These are phyloP conservation scores for Manis crassicaudata DNA, from an alignment of 2,797 vertebrate species.

Conservation along the genomic window DNA sequence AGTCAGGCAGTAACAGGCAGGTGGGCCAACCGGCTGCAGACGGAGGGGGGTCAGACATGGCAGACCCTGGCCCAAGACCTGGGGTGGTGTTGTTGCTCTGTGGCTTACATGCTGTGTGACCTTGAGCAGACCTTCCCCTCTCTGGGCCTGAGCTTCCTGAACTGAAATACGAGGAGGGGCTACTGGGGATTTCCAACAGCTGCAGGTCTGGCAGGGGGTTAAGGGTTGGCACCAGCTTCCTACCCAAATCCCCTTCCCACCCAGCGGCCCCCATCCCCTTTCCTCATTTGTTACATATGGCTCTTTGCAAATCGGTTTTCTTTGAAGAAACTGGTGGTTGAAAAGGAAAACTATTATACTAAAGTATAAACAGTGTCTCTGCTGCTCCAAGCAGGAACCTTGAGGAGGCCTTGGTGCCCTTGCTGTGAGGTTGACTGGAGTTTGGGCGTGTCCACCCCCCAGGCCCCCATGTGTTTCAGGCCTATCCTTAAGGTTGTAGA, in stretches of 20 bases:
- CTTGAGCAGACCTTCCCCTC: neutral
- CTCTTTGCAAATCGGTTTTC: neutral
- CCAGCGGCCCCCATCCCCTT: fast-evolving
- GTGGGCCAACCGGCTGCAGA: neutral
- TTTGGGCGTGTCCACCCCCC: neutral
- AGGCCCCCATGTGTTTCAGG: neutral
- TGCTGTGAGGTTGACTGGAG: neutral
- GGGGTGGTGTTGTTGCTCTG: neutral
- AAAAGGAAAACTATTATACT: neutral
- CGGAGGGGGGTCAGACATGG: neutral
- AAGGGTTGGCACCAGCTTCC: neutral
- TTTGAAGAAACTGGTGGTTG: neutral
- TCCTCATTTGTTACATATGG: neutral
- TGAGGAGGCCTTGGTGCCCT: neutral
- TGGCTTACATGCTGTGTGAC: neutral
- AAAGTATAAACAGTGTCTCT: neutral
- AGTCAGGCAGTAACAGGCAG: neutral
- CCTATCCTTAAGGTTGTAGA: neutral
- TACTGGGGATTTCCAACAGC: neutral
- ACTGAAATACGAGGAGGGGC: neutral
- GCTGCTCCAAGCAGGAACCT: neutral
- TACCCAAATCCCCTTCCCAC: neutral
- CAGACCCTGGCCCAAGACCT: neutral
- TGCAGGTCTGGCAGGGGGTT: neutral
- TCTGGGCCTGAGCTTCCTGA: slow-evolving; percentile 12